These are phyloP conservation scores for Dascyllus trimaculatus DNA, from an alignment of 2,113 vertebrate genomes.

Conservation along the genomic window DNA sequence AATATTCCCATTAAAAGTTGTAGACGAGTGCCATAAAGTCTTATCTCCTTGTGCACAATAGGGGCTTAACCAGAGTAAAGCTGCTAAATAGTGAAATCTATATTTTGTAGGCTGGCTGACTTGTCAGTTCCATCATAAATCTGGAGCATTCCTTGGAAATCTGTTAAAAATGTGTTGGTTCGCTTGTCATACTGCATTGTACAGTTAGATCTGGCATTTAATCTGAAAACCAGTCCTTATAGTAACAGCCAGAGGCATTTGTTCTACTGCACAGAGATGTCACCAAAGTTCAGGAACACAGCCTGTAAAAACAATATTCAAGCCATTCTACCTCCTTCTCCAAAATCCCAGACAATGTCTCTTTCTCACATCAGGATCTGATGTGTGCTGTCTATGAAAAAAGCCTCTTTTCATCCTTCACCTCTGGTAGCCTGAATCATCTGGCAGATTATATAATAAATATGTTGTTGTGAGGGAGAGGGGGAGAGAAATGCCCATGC, in stretches of 20 bases:
- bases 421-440: constrained; percentile 60
- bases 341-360: constrained; percentile 19
- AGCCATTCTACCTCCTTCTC: neutral
- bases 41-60: no score
- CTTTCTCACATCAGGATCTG: constrained; percentile 3
- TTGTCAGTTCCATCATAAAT: no score
- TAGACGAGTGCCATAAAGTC: neutral
- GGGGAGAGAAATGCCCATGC: constrained; percentile 40
- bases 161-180: no score
- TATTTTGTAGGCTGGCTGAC: no score
- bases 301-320: neutral
- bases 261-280: constrained; percentile 10
- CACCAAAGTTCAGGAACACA: constrained; percentile 27
- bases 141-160: no score
- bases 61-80: no score
- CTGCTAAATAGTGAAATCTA: no score
- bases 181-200: no score
- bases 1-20: neutral
- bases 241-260: constrained; percentile 13
- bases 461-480: constrained; percentile 52
- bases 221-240: neutral
- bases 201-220: no score
- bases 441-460: constrained; percentile 68
- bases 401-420: constrained; percentile 35
- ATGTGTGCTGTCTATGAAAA: constrained; percentile 37